Evolutionary conservation across 37 sponge, comb jelly and placozoan genomes (phyloP).

Genomic region (Amphimedon queenslandica): DNA sequence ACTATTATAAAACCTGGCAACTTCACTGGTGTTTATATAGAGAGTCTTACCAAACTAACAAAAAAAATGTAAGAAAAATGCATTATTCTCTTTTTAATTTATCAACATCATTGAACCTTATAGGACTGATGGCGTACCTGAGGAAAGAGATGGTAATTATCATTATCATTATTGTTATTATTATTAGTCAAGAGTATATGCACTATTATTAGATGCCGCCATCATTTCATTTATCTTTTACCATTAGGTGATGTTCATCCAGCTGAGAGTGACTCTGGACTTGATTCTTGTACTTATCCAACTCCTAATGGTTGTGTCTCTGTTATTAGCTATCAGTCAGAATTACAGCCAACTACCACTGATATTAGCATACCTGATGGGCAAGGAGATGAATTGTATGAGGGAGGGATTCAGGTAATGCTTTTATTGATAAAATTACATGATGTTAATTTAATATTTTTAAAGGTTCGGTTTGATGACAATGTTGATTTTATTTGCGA

Average conservation of each 20-base stretch:
- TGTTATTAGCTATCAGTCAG: conserved; percentile 3
- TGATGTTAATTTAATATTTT: no score
- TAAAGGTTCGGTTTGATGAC: no score
- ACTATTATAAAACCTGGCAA: background rate
- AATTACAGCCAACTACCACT: background rate
- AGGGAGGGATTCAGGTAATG: background rate
- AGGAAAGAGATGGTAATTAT: no score
- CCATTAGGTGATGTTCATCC: background rate
- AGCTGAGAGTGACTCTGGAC: conserved; percentile 6
- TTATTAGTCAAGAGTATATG: no score
- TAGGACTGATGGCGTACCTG: no score
- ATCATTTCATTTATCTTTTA: background rate
- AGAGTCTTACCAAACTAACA: conserved; percentile 3
- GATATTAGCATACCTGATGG: conserved; percentile 19
- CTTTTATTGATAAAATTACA: background rate
- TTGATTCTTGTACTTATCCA: background rate
- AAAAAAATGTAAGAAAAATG: background rate
- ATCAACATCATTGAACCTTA: no score
- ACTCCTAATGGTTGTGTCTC: conserved; percentile 5
- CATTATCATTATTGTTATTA: no score
- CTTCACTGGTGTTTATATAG: conserved; percentile 19
- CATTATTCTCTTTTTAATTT: no score
- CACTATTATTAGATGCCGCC: no score
- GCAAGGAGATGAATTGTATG: background rate
- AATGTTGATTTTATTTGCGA: no score